These are phyloP conservation scores for Scaptomyza hsui DNA, from an alignment of 1,140 invertebrate species.

Conservation along the genomic window DNA sequence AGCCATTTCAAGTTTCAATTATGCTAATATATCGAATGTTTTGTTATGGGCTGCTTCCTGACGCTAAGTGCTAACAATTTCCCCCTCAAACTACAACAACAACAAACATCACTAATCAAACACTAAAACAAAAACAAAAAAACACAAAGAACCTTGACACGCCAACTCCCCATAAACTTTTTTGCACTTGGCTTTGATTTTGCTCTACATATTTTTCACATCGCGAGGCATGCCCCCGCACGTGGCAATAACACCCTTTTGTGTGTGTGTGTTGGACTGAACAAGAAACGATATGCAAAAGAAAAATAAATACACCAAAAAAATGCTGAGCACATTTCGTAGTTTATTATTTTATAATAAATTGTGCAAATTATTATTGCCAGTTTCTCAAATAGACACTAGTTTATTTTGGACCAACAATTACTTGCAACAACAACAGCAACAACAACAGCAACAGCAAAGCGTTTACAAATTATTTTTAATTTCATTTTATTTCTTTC, in stretches of 20 bases:
- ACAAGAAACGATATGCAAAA: constrained; percentile 25
- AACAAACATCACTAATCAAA: constrained; percentile 1
- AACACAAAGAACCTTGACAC: constrained; percentile 50
- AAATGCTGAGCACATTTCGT: constrained; percentile 25
- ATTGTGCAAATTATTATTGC: constrained; percentile 71
- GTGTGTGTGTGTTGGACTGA: constrained; percentile 1
- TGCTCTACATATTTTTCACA: constrained; percentile 1
- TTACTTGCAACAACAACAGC: constrained; percentile 22
- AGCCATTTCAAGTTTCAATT: constrained; percentile 45
- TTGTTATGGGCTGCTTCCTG: constrained; percentile 60
- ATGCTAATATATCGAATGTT: constrained; percentile 70
- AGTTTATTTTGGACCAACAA: constrained; percentile 63
- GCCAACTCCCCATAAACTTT: constrained; percentile 49
- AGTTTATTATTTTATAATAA: constrained; percentile 70
- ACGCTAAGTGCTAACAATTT: constrained; percentile 27
- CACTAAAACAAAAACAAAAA: no score
- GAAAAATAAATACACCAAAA: constrained; percentile 58
- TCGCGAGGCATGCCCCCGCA: background rate
- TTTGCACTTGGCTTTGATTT: constrained; percentile 22
- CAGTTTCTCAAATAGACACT: constrained; percentile 43
- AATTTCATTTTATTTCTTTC: constrained; percentile 37
- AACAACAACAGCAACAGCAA: constrained; percentile 17
- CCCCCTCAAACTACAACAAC: background rate
- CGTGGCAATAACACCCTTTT: background rate
- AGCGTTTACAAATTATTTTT: constrained; percentile 69